phyloP scores from a whole-genome alignment of 2,888 invertebrate species.

The Antheraea assamensis region DNA sequence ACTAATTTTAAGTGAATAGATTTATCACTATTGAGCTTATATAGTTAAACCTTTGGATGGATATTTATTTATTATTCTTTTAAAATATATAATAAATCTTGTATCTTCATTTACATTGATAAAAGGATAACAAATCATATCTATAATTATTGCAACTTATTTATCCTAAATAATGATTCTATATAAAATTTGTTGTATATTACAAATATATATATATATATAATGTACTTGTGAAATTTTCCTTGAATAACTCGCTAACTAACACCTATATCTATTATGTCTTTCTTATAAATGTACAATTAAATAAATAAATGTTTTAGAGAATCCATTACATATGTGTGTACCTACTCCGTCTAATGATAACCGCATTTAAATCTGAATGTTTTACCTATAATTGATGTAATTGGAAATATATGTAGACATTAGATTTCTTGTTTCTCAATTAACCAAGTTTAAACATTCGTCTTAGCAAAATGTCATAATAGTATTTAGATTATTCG shows the following conservation, averaged over 20 bases:
- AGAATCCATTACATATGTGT: background rate
- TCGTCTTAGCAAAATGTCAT: background rate
- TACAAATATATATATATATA: background rate
- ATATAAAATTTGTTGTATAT: background rate
- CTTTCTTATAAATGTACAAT: background rate
- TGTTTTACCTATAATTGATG: background rate
- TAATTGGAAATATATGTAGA: background rate
- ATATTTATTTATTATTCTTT: background rate
- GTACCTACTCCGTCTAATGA: background rate
- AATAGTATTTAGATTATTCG: slow-evolving; percentile 6
- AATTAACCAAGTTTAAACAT: background rate
- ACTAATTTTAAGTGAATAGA: slow-evolving; percentile 42
- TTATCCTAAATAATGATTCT: background rate
- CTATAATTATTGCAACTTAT: background rate
- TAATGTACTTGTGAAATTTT: background rate
- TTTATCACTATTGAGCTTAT: slow-evolving; percentile 48
- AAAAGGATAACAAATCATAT: background rate
- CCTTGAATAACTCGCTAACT: background rate
- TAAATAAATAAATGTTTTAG: background rate
- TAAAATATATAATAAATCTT: background rate
- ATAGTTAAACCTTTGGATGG: background rate
- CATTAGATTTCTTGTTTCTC: background rate
- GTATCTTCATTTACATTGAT: background rate
- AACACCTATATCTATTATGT: background rate
- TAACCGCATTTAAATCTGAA: background rate